These are phyloP conservation scores for Ptychochromis oligacanthus DNA, from an alignment of 2,113 vertebrate genomes.

Conservation along the genomic window DNA sequence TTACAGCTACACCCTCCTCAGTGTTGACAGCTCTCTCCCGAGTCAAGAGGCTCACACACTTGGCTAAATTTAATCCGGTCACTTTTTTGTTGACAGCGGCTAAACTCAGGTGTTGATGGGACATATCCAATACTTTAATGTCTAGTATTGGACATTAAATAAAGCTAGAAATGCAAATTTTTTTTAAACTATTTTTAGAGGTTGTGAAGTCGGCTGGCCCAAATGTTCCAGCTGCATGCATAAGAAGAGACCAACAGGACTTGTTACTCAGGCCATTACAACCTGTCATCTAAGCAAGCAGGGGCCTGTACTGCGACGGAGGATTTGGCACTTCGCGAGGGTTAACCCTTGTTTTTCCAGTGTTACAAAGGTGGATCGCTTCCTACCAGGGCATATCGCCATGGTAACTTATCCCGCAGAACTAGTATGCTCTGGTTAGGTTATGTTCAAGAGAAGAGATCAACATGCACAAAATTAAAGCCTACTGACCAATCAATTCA, in stretches of 20 bases:
- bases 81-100: background rate
- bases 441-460: background rate
- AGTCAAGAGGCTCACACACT: background rate
- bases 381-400: background rate
- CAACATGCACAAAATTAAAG: background rate
- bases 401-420: background rate
- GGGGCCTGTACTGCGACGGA: background rate
- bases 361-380: background rate
- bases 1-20: background rate
- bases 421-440: background rate
- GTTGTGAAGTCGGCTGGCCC: background rate
- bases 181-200: background rate
- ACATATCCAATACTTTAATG: background rate
- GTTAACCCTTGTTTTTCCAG: background rate
- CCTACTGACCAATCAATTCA: background rate
- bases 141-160: no score
- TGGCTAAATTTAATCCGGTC: background rate
- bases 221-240: background rate
- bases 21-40: background rate
- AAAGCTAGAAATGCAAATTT: background rate
- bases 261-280: background rate
- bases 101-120: background rate
- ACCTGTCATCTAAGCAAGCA: background rate
- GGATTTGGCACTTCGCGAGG: background rate
- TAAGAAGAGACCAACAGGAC: background rate